These are phyloP conservation scores for Glaucopsyche alexis DNA, from an alignment of 2,888 invertebrate species.

Conservation along the genomic window DNA sequence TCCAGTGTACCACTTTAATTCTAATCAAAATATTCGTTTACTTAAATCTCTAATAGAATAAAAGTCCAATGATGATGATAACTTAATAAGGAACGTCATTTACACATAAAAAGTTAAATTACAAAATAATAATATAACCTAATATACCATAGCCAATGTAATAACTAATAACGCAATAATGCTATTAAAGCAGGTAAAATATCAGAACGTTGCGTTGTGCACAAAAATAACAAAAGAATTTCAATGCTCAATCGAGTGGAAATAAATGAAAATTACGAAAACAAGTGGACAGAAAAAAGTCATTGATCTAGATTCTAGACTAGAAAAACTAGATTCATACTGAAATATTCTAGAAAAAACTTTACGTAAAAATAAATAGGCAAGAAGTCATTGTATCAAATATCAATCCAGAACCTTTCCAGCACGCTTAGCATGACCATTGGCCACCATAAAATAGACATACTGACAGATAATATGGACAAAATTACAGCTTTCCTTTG, in stretches of 20 bases:
- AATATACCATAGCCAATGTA: background rate
- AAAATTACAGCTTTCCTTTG: too few relatives aligned
- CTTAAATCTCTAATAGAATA: too few relatives aligned
- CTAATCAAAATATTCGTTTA: too few relatives aligned
- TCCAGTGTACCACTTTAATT: too few relatives aligned
- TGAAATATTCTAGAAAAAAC: background rate
- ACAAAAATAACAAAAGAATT: conserved; percentile 5
- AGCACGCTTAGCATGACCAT: too few relatives aligned
- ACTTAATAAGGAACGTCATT: too few relatives aligned
- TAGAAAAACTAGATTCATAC: background rate
- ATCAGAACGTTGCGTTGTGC: background rate
- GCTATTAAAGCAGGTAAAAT: background rate
- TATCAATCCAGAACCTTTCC: too few relatives aligned
- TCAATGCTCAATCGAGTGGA: background rate
- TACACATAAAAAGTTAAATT: too few relatives aligned
- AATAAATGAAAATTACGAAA: background rate
- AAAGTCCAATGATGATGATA: too few relatives aligned
- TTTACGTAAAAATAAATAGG: background rate
- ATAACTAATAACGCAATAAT: background rate
- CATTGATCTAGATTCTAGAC: background rate
- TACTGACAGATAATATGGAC: too few relatives aligned
- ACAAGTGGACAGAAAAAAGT: background rate
- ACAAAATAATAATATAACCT: background rate
- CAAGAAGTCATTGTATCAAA: too few relatives aligned
- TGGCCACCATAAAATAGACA: too few relatives aligned